A percentile compares a stretch with the other conserved stretches of the same genome.
Evolutionary conservation across 2,797 vertebrate genomes (phyloP).

Genomic region (Macroramphosus scolopax): DNA sequence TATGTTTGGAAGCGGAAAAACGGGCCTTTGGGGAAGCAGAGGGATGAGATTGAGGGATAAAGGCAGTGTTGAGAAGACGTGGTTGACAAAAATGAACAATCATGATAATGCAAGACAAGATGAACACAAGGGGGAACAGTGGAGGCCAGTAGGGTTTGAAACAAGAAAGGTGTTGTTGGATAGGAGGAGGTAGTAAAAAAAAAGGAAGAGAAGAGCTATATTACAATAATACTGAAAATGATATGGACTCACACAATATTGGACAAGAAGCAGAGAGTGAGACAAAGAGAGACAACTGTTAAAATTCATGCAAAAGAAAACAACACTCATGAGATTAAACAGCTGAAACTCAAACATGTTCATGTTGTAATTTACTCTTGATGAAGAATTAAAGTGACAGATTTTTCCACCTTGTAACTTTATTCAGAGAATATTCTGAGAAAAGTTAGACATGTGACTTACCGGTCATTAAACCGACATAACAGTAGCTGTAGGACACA

Average conservation of each 20-base stretch:
- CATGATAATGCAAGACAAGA: conserved; percentile 14
- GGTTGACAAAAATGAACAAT: conserved; percentile 20
- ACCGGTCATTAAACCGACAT: conserved; percentile 91
- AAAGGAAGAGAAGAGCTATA: conserved; percentile 29
- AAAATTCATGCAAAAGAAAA: conserved; percentile 70
- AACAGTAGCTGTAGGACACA: conserved; percentile 91
- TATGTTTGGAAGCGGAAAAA: conserved; percentile 91
- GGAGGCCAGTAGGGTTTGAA: conserved; percentile 26
- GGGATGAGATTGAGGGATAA: conserved; percentile 36
- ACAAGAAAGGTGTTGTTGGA: conserved; percentile 12
- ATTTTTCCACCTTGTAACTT: too few species aligned
- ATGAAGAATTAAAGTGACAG: too few species aligned
- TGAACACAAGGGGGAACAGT: conserved; percentile 18
- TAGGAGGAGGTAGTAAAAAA: conserved; percentile 19
- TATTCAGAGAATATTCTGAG: not conserved
- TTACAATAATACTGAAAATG: conserved; percentile 46
- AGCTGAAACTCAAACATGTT: conserved; percentile 14
- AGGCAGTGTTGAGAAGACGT: conserved; percentile 25
- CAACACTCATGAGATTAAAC: conserved; percentile 21
- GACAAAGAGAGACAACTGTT: conserved; percentile 76
- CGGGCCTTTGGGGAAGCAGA: conserved; percentile 75
- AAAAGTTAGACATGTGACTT: conserved; percentile 28
- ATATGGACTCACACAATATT: conserved; percentile 73
- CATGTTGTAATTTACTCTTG: too few species aligned
- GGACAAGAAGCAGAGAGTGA: conserved; percentile 68